Base-by-base conservation (phyloP, 2,888 invertebrate species). In the Drosophila trichaetosa region DNA sequence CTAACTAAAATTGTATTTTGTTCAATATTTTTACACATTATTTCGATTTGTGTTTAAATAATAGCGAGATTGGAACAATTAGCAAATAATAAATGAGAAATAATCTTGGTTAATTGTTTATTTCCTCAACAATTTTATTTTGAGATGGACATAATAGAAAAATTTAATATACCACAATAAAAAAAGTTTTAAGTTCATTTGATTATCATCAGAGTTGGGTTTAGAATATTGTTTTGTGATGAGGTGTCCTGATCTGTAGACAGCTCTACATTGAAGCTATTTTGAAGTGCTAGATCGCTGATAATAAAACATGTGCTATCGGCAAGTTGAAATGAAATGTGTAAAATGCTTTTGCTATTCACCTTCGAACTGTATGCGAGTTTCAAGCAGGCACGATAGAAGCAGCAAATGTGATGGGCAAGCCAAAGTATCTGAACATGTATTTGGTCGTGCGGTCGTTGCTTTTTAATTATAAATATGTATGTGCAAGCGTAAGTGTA, bases 381-480 rank as follows among this genome's bases (percentile, higher is more conserved):
- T 59, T 63, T 24, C 13, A 34, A 42, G 42, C 68, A 57, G 59
- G 36, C 54, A 62, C 71, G 73, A 67, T 53, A 66, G 53, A 67
- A 56, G 53, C 68, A 59, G 48, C 51, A 57, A 67, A 69, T 74
- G 75, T 71, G 74, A 71, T 57, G 79, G 77, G 82, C 77, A 76
- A 79, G 80, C 64, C 73, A 81, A 83, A 72, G 84, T 76, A 80
- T 84, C 60, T 67, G 48, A 68, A 57, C 63, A 66, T 81, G 52
- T 61, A 51, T 69, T 52, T 72, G 48, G 40, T 59, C 54, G 40
- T 56, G 64, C 68, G 65, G 58, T 74, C 60, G 70, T 70, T 80
- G 69, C 62, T 78, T 89, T 81, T 87, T 85, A 85, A 85, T 85
- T 85, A 83, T 78, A 80, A 80, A 64, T 84, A 81, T 80, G 68